phyloP scores from a whole-genome alignment of 2,888 invertebrate genomes.

The Agrotis segetum region DNA sequence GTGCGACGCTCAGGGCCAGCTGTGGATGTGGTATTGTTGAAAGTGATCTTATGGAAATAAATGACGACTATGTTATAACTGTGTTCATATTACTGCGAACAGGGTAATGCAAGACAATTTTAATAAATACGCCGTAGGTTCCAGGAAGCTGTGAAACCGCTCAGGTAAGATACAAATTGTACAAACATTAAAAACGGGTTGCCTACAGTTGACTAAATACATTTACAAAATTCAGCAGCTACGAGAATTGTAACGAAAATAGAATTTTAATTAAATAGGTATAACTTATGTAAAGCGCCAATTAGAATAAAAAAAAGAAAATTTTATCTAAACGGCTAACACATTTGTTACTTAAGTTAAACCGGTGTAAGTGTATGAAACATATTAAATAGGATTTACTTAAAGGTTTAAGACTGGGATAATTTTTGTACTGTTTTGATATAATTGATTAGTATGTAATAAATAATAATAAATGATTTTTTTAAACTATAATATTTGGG shows the following conservation, averaged over 20 bases:
- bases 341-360: no score
- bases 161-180: neutral
- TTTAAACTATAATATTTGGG: no score
- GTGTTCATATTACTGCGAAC: no score
- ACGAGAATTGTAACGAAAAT: neutral
- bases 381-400: no score
- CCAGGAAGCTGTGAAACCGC: no score
- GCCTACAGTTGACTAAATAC: neutral
- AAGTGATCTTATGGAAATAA: neutral
- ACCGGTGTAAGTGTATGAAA: no score
- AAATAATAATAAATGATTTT: no score
- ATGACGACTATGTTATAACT: no score
- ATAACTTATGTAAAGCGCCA: neutral
- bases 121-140: neutral
- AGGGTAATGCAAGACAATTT: neutral
- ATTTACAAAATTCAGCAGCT: neutral
- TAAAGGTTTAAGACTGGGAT: no score
- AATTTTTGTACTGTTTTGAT: no score
- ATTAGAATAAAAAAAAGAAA: neutral
- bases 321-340: no score
- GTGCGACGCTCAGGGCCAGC: constrained; percentile 57
- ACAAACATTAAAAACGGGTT: neutral
- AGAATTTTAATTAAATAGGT: neutral
- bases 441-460: no score
- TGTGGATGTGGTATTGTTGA: constrained; percentile 73